These are phyloP conservation scores for Clupea harengus DNA, from an alignment of 2,113 vertebrate species.

Conservation along the genomic window DNA sequence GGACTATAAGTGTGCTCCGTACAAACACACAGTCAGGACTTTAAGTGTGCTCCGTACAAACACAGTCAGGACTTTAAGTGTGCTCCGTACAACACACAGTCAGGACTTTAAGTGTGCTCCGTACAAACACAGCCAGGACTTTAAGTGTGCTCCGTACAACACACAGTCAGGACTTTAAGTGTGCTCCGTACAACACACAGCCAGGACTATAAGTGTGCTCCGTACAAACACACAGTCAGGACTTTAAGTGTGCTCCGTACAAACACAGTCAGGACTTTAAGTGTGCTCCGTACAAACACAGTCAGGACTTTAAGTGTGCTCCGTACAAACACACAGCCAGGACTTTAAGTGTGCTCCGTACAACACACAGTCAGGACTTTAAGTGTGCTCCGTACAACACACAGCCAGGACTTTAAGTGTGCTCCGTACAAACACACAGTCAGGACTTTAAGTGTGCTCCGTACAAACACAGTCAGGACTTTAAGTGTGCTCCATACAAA, in stretches of 20 bases:
- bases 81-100: no score
- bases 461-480: not conserved
- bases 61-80: not conserved
- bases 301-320: not conserved
- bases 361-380: not conserved
- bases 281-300: no score
- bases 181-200: not conserved
- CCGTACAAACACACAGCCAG: not conserved
- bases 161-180: not conserved
- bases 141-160: no score
- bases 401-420: not conserved
- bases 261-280: not conserved
- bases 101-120: not conserved
- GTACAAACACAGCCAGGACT: not conserved
- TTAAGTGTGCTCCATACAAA: no score
- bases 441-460: not conserved
- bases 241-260: not conserved
- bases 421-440: no score
- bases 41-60: not conserved
- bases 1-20: no score
- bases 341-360: no score
- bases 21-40: not conserved
- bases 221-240: not conserved
- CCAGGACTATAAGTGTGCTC: not conserved
- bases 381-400: not conserved